These are phyloP conservation scores for Punctoribates punctum DNA, from an alignment of 2,888 invertebrate genomes.

Conservation along the genomic window DNA sequence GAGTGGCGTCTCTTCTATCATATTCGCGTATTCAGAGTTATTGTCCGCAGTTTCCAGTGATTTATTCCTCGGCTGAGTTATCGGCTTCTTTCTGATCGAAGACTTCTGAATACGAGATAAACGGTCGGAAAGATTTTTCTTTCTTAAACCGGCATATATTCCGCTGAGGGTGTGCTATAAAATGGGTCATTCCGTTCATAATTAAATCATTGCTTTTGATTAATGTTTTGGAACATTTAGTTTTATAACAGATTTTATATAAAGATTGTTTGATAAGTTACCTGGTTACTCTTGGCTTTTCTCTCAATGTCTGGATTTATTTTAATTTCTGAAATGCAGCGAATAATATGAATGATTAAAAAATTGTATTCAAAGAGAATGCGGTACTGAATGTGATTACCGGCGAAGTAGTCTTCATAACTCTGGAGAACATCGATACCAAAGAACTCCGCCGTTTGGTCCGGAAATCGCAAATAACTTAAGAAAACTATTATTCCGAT, in stretches of 20 bases:
- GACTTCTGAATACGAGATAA: conserved; percentile 40
- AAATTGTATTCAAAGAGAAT: too few species aligned
- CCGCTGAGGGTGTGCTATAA: not conserved
- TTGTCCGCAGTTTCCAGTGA: too few species aligned
- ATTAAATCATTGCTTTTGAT: not conserved
- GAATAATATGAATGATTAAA: too few species aligned
- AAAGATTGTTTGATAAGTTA: too few species aligned
- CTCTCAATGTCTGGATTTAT: too few species aligned
- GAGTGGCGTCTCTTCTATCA: conserved; percentile 32
- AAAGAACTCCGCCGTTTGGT: conserved; percentile 57
- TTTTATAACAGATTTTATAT: too few species aligned
- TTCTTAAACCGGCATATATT: conserved; percentile 25
- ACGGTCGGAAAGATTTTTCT: conserved; percentile 32
- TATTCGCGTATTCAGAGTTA: not conserved
- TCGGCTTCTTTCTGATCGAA: conserved; percentile 29
- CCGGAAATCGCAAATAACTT: conserved; percentile 56
- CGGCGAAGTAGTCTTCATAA: conserved; percentile 57
- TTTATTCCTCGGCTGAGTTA: conserved; percentile 22
- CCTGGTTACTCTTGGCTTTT: too few species aligned
- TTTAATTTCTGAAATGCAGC: too few species aligned
- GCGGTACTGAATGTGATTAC: too few species aligned
- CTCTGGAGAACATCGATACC: conserved; percentile 58
- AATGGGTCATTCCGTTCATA: not conserved
- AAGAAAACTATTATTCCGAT: conserved; percentile 55
- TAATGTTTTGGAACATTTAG: not conserved